Conservation (phyloP, 2,113 vertebrate genomes). For the Indicator indicator region DNA sequence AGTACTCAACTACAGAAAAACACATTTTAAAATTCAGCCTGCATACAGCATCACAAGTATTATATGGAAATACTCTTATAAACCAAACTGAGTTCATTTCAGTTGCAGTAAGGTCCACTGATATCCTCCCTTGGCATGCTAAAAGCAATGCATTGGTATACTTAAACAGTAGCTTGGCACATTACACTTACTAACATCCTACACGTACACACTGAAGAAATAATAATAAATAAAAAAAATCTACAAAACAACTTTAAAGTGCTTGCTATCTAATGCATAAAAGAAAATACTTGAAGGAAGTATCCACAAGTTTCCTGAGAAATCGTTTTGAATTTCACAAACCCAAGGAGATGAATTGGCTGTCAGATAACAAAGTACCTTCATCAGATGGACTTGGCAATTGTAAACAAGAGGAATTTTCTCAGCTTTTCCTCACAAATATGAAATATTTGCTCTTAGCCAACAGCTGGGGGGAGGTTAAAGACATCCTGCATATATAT, state of each 20-base stretch:
- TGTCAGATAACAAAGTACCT: conserved; percentile 83
- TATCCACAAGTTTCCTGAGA: conserved; percentile 77
- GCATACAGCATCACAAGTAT: neutral
- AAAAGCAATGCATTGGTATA: neutral
- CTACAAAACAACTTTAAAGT: neutral
- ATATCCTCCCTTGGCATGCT: neutral
- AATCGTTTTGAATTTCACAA: conserved; percentile 80
- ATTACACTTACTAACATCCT: neutral
- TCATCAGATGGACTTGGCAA: conserved; percentile 84
- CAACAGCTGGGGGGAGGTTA: conserved; percentile 78
- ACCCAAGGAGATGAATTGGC: conserved; percentile 83
- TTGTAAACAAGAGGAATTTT: conserved; percentile 84
- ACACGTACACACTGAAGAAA: neutral
- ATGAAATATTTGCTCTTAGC: conserved; percentile 84
- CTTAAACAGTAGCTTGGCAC: conserved; percentile 6
- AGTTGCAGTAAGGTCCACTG: neutral
- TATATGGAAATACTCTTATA: neutral
- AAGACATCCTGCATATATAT: conserved; percentile 77
- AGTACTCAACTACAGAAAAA: neutral
- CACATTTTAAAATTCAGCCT: neutral
- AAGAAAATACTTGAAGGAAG: conserved; percentile 72
- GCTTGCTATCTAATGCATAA: conserved; percentile 15
- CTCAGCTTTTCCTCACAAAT: conserved; percentile 84
- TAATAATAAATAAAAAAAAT: neutral
- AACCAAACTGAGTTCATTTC: neutral